Base-by-base conservation (phyloP, 2,888 invertebrate species). In the Drosophila nigricruria region DNA sequence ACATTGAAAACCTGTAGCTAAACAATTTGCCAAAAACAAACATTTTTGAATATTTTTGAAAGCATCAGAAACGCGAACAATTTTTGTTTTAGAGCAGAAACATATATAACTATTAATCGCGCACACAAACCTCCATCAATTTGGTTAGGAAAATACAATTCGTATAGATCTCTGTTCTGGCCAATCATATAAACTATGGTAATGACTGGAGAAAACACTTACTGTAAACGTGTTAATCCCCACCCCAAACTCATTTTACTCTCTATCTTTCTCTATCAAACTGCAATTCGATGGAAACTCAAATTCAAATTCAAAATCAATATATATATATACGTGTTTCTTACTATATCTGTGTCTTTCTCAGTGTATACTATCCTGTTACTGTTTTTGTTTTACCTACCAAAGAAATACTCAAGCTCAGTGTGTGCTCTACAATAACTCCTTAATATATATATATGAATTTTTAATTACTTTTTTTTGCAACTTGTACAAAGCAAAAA, bases 131-230 rank as follows among this genome's bases (percentile, higher is more conserved):
- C 56, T 56, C 53, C 72, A 70, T 40, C 61, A 81, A 86, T 80
- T 84, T 77, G 79, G 70, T 79, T 79, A 77, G 65, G 50, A 47
- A 34, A 60, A 25, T 54, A 58, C 52, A 88, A 82, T 82, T 88
- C 82, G 83, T 66, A 59, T 66, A 60, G 64, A 75, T 53, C 52
- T 73, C 56, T 84, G 70, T 89, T 88, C 88, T 77, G 85, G 86
- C 88, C 86, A 69, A 78, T 84, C 69, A 87, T 77, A 75, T 93
- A 79, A 30, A 65, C 61, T 77, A 93, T 90, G 90, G 88, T 92
- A 93, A 93, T 92, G 93, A 93, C 93, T 93, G 93, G 93, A 93
- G 93, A 93, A 81, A 77, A 73, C 61, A 76, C 70, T 73, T 65
- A 62, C 53, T 68, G 62, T 77, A 74, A 76, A 69, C 61, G 73